A percentile compares a stretch with the other conserved stretches of the same genome.
Conservation (phyloP, 2,888 invertebrate genomes). For the Acronicta aceris region DNA sequence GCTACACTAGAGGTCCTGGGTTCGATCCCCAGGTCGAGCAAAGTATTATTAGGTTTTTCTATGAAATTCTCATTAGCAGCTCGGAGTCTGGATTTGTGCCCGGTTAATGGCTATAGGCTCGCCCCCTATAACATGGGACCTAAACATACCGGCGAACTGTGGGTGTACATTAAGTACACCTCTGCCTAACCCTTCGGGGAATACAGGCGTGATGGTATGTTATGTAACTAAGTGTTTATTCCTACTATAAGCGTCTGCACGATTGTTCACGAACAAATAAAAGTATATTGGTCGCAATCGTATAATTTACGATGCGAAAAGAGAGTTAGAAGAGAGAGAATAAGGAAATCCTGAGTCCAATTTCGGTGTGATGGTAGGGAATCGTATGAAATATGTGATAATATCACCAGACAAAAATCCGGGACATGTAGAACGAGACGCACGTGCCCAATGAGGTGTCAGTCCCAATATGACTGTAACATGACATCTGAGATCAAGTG, state of each 20-base stretch:
- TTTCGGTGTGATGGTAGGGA: slow-evolving; percentile 35
- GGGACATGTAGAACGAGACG: slow-evolving; percentile 16
- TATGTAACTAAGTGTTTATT: slow-evolving; percentile 16
- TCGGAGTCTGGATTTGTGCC: too few relatives aligned
- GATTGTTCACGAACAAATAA: slow-evolving; percentile 18
- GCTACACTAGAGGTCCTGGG: too few relatives aligned
- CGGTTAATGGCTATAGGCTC: too few relatives aligned
- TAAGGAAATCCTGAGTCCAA: slow-evolving; percentile 44
- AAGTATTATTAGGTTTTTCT: too few relatives aligned
- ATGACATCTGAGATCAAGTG: slow-evolving; percentile 49
- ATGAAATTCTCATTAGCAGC: too few relatives aligned
- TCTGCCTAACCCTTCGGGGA: too few relatives aligned
- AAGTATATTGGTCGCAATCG: slow-evolving; percentile 27
- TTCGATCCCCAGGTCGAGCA: too few relatives aligned
- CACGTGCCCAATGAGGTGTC: slow-evolving; percentile 36
- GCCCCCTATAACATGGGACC: too few relatives aligned
- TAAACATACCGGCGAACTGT: too few relatives aligned
- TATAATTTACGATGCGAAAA: slow-evolving; percentile 32
- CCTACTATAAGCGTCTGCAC: slow-evolving; percentile 9
- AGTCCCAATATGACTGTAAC: slow-evolving; percentile 51
- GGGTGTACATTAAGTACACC: too few relatives aligned
- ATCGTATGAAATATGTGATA: slow-evolving; percentile 50
- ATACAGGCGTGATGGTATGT: too few relatives aligned
- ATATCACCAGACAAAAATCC: slow-evolving; percentile 31
- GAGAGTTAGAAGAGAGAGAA: slow-evolving; percentile 28